Evolutionary conservation across 2,797 vertebrate genomes (phyloP).

Genomic region (Gallinago solitaria): DNA sequence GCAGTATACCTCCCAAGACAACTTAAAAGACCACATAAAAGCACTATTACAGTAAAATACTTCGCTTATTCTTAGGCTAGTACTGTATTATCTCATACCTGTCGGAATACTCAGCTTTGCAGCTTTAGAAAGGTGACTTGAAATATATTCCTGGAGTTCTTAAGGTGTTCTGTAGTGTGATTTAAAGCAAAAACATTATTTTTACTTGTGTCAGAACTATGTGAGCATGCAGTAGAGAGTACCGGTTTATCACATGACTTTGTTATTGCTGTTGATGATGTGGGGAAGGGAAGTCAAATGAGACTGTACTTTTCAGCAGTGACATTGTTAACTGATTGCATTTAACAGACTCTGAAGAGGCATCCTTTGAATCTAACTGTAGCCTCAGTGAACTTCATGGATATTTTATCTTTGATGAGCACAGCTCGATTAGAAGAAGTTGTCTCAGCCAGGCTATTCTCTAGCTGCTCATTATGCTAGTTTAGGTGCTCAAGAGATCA

Average conservation of each 20-base stretch:
- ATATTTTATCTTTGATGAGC: neutral
- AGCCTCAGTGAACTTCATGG: neutral
- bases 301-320: neutral
- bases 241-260: neutral
- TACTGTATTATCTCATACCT: neutral
- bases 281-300: neutral
- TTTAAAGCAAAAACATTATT: neutral
- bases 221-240: neutral
- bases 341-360: neutral
- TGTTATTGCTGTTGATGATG: neutral
- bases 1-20: neutral
- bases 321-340: neutral
- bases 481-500: neutral
- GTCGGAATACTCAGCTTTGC: neutral
- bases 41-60: neutral
- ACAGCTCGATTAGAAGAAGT: neutral
- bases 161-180: neutral
- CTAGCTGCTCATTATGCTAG: neutral
- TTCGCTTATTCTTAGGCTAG: neutral
- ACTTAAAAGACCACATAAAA: neutral
- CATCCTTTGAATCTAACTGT: neutral
- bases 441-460: neutral
- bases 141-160: neutral
- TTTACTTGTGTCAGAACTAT: neutral
- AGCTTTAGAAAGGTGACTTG: neutral